Percentiles rank a stretch among this genome's conserved stretches.
phyloP scores from a whole-genome alignment of 2,888 invertebrate genomes.

The Colostygia pectinataria region DNA sequence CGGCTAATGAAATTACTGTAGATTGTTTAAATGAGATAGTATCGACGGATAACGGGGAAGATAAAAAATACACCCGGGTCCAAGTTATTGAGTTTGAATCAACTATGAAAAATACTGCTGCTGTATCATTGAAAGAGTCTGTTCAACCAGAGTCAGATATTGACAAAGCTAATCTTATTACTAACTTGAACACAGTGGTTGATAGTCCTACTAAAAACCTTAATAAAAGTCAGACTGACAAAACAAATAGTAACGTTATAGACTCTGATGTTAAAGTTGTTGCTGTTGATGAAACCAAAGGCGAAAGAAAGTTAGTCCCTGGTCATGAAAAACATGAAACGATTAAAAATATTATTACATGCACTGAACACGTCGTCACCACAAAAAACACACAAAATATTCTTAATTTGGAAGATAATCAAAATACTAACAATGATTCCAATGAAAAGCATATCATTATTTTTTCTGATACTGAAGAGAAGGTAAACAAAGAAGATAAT shows the following conservation, averaged over 20 bases:
- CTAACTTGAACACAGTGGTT: background rate
- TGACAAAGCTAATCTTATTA: background rate
- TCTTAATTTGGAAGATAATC: background rate
- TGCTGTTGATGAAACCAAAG: background rate
- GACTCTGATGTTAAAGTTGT: background rate
- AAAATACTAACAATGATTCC: background rate
- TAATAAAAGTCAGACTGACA: background rate
- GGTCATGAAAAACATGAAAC: background rate
- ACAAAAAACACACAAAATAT: too few relatives aligned
- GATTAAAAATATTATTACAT: background rate
- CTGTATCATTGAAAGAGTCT: background rate
- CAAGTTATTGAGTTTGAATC: background rate
- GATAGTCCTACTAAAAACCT: background rate
- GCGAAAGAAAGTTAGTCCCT: background rate
- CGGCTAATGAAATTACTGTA: background rate
- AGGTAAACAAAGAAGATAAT: slow-evolving; percentile 3
- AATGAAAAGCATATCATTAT: background rate
- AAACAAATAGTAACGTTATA: background rate
- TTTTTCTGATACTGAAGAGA: background rate
- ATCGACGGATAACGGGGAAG: background rate
- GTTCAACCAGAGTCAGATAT: background rate
- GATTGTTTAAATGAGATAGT: background rate
- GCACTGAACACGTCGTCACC: too few relatives aligned
- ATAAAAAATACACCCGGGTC: background rate
- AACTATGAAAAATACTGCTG: background rate